These are phyloP conservation scores for Silurus meridionalis DNA, from an alignment of 2,113 vertebrate genomes.

Conservation along the genomic window DNA sequence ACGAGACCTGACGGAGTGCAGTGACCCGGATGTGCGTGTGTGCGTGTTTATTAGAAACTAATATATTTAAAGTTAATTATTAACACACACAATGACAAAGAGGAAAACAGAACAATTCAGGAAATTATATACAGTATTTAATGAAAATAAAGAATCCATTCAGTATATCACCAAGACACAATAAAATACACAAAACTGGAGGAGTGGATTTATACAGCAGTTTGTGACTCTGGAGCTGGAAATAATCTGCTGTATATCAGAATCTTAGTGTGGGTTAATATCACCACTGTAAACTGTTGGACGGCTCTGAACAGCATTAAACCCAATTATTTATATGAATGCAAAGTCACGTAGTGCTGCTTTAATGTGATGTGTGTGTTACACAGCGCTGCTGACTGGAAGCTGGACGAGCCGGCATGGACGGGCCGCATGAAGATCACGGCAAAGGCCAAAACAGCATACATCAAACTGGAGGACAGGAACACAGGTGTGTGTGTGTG, in stretches of 20 bases:
- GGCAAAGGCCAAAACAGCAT: conserved; percentile 82
- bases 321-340: neutral
- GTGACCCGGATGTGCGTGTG: conserved; percentile 10
- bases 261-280: too few species aligned
- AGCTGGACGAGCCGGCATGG: conserved; percentile 92
- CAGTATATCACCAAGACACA: neutral
- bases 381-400: conserved; percentile 92
- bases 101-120: too few species aligned
- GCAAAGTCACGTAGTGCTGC: neutral
- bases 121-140: too few species aligned
- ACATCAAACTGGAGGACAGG: conserved; percentile 90
- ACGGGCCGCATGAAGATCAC: conserved; percentile 90
- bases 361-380: conserved; percentile 22
- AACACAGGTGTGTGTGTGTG: conserved; percentile 76
- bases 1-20: conserved; percentile 31
- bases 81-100: neutral
- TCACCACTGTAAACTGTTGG: neutral
- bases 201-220: neutral
- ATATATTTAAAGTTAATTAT: neutral
- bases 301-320: neutral
- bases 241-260: too few species aligned
- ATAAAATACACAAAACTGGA: neutral
- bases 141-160: too few species aligned
- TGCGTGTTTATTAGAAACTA: neutral
- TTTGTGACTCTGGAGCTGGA: too few species aligned